Percentiles rank a stretch among this genome's conserved stretches.
These are phyloP conservation scores for Zophobas atratus DNA, from an alignment of 1,140 invertebrate genomes.

Conservation along the genomic window DNA sequence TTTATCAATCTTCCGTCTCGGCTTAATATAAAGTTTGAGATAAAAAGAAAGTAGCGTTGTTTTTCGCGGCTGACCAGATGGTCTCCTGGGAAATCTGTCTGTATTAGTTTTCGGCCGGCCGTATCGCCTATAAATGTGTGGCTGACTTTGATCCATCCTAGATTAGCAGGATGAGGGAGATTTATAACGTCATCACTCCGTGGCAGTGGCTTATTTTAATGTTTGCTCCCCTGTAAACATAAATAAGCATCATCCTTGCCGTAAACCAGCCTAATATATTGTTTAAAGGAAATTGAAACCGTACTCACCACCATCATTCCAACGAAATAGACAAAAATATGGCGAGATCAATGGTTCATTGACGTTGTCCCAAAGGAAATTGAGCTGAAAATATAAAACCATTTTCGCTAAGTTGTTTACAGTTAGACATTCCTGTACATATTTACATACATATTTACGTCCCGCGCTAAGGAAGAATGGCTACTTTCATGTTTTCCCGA, in stretches of 20 bases:
- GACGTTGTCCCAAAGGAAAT: too few relatives aligned
- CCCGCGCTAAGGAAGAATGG: too few relatives aligned
- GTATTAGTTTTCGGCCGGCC: conserved; percentile 46
- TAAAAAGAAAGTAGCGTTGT: conserved; percentile 37
- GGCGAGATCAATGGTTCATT: not conserved
- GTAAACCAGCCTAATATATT: conserved; percentile 32
- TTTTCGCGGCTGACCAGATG: conserved; percentile 44
- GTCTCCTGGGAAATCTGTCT: conserved; percentile 45
- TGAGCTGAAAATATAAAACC: too few relatives aligned
- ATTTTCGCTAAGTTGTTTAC: too few relatives aligned
- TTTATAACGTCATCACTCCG: conserved; percentile 52
- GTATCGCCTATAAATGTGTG: conserved; percentile 47
- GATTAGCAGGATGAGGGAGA: conserved; percentile 53
- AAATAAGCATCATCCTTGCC: conserved; percentile 48
- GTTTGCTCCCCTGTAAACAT: conserved; percentile 50
- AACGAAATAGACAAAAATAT: conserved; percentile 21
- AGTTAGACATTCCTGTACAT: too few relatives aligned
- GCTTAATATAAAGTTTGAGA: conserved; percentile 20
- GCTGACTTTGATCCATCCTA: conserved; percentile 48
- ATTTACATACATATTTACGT: too few relatives aligned
- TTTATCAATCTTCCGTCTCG: conserved; percentile 20
- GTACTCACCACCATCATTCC: conserved; percentile 6
- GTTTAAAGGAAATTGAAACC: conserved; percentile 28
- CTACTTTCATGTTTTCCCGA: too few relatives aligned
- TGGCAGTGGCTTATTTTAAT: conserved; percentile 52